Base-by-base conservation (phyloP, 2,113 vertebrate genomes). In the Struthidea cinerea region DNA sequence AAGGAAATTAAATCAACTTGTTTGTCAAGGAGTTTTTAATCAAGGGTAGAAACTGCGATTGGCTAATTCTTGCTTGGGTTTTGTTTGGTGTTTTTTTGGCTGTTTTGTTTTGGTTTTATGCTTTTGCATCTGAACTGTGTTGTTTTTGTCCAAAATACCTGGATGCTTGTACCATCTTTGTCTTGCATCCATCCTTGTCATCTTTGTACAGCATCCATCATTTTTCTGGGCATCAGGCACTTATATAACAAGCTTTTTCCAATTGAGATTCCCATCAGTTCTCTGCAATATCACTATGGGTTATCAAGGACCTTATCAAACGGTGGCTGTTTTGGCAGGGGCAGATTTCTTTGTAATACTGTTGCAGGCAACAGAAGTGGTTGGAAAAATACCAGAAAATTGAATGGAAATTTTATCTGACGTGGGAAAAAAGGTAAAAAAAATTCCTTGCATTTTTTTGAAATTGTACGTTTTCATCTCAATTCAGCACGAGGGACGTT, bases 401-500 rank as follows among this genome's bases (percentile, higher is more conserved):
- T 2, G 20, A 64, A 44, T 16, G 12, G 50, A 56, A 76, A 28
- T 74, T 76, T 39, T 42, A 26, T 37, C 28, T 70, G 32, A 24
- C 49, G 18, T 28, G 52, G 30, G 3, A 28, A 33, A 80, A 65
- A 32, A 1, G 3, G 16, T 3, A 2, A 26, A 65, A 46, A 33
- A 20, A 5, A 1, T 21, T 47, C 4, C 42, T 33, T 49, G 7
- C 4, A 1, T 49, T 67, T 69, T 41, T 75, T n/a, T 9, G 0
- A 21, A 57, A 55, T 11, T 2, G 10, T 19, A 37, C 3, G 2
- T 80, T 84, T 90, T 89, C 5, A 11, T n/a, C 26, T 69, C 46
- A 3, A 0, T 32, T 81, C 6, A 64, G 46, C n/a, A 39, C 0
- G 0, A 42, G 41, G 65, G 47, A 17, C 0, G 0, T 47, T 77